Base-by-base conservation (phyloP, 2,888 invertebrate species). In the Busseola fusca region DNA sequence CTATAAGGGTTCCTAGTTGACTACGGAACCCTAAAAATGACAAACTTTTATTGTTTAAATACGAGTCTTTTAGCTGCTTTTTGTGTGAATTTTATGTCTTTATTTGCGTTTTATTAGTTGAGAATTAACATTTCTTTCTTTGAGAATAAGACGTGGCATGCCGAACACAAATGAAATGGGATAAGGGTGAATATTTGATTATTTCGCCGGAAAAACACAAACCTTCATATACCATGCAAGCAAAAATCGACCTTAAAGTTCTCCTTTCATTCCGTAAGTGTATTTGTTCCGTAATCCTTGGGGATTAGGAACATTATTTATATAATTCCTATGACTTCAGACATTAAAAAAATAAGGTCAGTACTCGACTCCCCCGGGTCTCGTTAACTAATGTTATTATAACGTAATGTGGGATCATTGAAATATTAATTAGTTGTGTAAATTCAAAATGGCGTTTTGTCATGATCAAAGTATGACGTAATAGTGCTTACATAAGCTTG, bases 301-400 rank as follows among this genome's bases (percentile, higher is more conserved):
- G 66, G 62, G 66, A 67, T 34, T 37, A 21, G 2, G 3, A 6
- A 37, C 16, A 48, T 30, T 34, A 42, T 62, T 62, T 48, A 25
- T 21, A 14, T 60, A 59, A 59, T 59, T 50, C 18, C 25, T 21
- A 66, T 48, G 25, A 66, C 25, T 14, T 34, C 14, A n/a, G n/a
- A 34, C 10, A 48, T 62, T 62, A 62, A 16, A 34, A 57, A 34
- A 67, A 67, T 62, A 48, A 67, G 66, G 66, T 62, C 62, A 62
- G 25, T 18, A 18, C 14, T 0, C 1, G 1, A 37, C 0, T 67
- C 66, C 48, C 66, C 6, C 6, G 1, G 1, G 66, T 25, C 45
- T 48, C 60, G 6, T 67, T 34, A 48, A 27, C 25, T 48, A 10
- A 48, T 30, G 45, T 34, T 34, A 9, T 30, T 34, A 25, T 66